Evolutionary conservation across 2,888 invertebrate species (phyloP).

Genomic region (Noctua comes): DNA sequence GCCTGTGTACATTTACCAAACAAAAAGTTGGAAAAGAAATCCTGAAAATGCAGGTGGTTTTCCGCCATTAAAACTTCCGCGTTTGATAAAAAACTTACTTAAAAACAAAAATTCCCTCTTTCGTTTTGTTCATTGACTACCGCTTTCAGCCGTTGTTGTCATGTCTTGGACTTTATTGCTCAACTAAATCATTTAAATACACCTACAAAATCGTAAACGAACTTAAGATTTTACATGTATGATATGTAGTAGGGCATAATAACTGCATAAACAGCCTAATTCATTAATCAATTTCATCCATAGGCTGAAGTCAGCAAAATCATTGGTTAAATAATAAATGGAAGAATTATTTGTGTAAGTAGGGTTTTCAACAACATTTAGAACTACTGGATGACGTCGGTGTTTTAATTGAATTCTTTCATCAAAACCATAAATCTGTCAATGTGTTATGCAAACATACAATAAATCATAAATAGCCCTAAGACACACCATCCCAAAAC

Average conservation of each 20-base stretch:
- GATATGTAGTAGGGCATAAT: not conserved
- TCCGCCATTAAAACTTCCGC: not conserved
- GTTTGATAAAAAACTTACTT: constrained; percentile 3
- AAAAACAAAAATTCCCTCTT: not conserved
- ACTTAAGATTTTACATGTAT: not conserved
- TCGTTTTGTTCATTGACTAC: not conserved
- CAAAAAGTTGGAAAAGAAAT: not conserved
- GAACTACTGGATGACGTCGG: not conserved
- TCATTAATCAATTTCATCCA: not conserved
- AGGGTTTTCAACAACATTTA: not conserved
- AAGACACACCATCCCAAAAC: constrained; percentile 13
- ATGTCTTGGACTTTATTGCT: not conserved
- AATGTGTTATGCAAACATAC: constrained; percentile 16
- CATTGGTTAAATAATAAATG: too few species aligned
- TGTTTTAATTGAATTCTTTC: constrained; percentile 5
- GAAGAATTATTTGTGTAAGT: not conserved
- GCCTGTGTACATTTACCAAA: not conserved
- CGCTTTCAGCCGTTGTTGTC: not conserved
- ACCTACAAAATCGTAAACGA: too few species aligned
- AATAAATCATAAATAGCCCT: not conserved
- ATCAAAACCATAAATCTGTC: constrained; percentile 33
- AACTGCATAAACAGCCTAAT: not conserved
- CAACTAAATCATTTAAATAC: not conserved
- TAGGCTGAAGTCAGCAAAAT: too few species aligned
- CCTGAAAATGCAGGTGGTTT: not conserved